phyloP scores from a whole-genome alignment of 2,113 vertebrate genomes.

The Salvelinus sp. region DNA sequence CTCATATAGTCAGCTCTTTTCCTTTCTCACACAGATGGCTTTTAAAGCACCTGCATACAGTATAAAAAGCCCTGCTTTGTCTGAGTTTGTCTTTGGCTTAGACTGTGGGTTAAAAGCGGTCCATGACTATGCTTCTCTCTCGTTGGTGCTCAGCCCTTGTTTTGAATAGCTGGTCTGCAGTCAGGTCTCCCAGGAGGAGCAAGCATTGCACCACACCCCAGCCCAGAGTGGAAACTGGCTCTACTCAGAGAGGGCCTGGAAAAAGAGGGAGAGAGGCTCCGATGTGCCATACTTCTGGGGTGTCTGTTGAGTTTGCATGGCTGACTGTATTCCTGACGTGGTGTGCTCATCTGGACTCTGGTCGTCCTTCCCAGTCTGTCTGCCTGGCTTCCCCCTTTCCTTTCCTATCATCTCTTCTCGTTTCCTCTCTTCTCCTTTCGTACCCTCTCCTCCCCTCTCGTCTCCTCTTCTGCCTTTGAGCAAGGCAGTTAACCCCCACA shows the following conservation, averaged over 20 bases:
- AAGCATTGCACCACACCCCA: constrained; percentile 72
- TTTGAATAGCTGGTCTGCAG: constrained; percentile 74
- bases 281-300: constrained; percentile 12
- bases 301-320: constrained; percentile 27
- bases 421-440: too few species aligned
- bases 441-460: too few species aligned
- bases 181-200: constrained; percentile 65
- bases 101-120: constrained; percentile 52
- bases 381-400: constrained; percentile 16
- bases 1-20: constrained; percentile 28
- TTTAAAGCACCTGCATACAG: constrained; percentile 61
- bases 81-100: constrained; percentile 51
- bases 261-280: constrained; percentile 52
- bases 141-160: constrained; percentile 63
- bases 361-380: constrained; percentile 25
- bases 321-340: constrained; percentile 26
- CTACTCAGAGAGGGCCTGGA: constrained; percentile 63
- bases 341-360: constrained; percentile 9
- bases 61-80: constrained; percentile 60
- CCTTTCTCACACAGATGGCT: constrained; percentile 52
- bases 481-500: too few species aligned
- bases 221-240: constrained; percentile 77
- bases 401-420: not conserved
- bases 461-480: too few species aligned
- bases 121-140: constrained; percentile 21